Evolutionary conservation across 2,797 vertebrate genomes (phyloP), one percentile per base, ranked within the genome.

Genomic region (Vespertilio murinus): DNA sequence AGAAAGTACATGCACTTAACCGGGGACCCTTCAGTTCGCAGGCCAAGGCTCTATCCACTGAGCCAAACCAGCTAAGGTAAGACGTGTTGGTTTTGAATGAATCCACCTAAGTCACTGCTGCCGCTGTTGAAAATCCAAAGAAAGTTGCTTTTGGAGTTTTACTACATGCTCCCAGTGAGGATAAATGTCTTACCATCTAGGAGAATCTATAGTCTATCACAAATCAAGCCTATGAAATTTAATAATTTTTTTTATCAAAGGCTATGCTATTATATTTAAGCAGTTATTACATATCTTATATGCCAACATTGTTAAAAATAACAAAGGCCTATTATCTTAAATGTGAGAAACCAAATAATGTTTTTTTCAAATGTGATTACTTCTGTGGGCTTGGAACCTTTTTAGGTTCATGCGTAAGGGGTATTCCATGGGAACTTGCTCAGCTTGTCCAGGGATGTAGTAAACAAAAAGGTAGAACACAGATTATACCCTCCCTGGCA

Each of bases 401-500:
- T 97, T 97, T 95, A 97, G 95, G 95, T 96, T 42, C 84, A 91
- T 95, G 85, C 95, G 96, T 96, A 93, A 97, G 82, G 9, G 16
- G 88, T 97, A 64, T 96, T 94, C 93, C 90, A 94, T 96, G 96
- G 90, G 96, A 98, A 97, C 93, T 97, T 96, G 97, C 96, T 95
- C 97, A 97, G 97, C 94, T 10, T 97, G 97, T 97, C 95, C 88
- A 94, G 91, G 0, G 85, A 95, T 96, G 96, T 97, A 98, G 96
- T 97, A 98, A 98, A 98, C 97, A 98, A 97, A 97, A 98, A 97
- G 95, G 96, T 98, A 97, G 98, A 98, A 97, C 95, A 79, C 80
- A 96, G 96, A 90, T 95, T 86, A 97, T 95, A 87, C 74, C 94
- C 79, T 97, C 96, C 88, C 97, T 97, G 98, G 97, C 96, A 97